phyloP scores from a whole-genome alignment of 1,140 invertebrate species.

The Cyclargus thomasi region DNA sequence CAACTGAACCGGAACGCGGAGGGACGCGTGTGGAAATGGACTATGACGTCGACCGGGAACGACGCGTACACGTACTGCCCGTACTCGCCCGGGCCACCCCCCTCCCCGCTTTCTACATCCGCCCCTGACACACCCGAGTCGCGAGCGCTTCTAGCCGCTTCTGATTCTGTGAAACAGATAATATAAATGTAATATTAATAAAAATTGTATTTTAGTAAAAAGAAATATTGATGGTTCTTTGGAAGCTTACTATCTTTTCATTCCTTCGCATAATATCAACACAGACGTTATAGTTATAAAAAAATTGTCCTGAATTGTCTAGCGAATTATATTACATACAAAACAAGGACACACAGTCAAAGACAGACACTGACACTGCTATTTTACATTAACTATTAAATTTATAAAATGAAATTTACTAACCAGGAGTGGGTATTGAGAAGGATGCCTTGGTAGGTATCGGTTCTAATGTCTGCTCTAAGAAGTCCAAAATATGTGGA shows the following conservation, averaged over 20 bases:
- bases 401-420: background rate
- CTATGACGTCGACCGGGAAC: conserved; percentile 98
- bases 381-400: too few species aligned
- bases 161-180: too few species aligned
- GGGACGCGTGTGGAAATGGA: conserved; percentile 98
- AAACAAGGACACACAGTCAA: too few species aligned
- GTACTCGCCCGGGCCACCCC: conserved; percentile 72
- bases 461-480: conserved; percentile 95
- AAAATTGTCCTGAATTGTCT: too few species aligned
- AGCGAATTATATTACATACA: too few species aligned
- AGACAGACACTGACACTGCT: too few species aligned
- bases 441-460: conserved; percentile 83
- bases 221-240: too few species aligned
- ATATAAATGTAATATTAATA: too few species aligned
- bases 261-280: too few species aligned
- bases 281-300: too few species aligned
- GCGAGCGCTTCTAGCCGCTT: conserved; percentile 10
- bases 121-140: conserved; percentile 26
- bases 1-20: conserved; percentile 97
- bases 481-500: conserved; percentile 94
- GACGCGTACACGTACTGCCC: conserved; percentile 91
- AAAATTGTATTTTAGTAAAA: too few species aligned
- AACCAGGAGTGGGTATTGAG: conserved; percentile 54
- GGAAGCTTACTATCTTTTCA: too few species aligned
- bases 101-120: conserved; percentile 25